phyloP scores from a whole-genome alignment of 2,113 vertebrate genomes.

The Nothobranchius furzeri region DNA sequence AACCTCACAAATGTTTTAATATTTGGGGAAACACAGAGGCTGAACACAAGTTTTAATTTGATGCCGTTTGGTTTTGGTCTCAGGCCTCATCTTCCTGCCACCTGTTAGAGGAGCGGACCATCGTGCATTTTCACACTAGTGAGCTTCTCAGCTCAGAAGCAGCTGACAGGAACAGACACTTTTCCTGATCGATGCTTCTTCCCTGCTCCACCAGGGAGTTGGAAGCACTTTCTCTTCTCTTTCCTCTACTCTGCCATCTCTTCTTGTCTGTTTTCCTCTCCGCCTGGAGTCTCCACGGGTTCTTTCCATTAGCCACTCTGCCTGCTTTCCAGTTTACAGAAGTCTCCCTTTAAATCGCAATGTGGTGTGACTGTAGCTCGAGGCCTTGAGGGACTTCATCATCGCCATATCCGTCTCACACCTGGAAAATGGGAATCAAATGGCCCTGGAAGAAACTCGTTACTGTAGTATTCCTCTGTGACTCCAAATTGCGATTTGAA shows the following conservation, averaged over 20 bases:
- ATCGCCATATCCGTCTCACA: conserved; percentile 57
- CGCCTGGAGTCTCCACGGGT: conserved; percentile 46
- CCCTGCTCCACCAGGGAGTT: conserved; percentile 43
- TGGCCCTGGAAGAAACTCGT: conserved; percentile 68
- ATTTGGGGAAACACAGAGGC: conserved; percentile 22
- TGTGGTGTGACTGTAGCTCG: conserved; percentile 47
- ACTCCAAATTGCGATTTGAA: conserved; percentile 67
- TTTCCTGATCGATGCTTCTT: conserved; percentile 60
- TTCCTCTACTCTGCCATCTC: conserved; percentile 31
- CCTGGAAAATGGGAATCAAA: conserved; percentile 64
- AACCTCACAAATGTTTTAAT: conserved; percentile 34
- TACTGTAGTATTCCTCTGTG: conserved; percentile 67
- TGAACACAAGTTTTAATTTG: conserved; percentile 3
- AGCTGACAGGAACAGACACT: conserved; percentile 50
- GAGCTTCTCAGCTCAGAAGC: conserved; percentile 48
- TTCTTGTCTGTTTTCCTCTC: conserved; percentile 52
- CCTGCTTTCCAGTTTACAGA: conserved; percentile 53
- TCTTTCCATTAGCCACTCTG: conserved; percentile 63
- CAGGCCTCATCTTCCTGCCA: conserved; percentile 32
- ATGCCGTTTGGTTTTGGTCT: not conserved
- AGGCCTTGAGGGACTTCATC: conserved; percentile 57
- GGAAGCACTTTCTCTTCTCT: conserved; percentile 55
- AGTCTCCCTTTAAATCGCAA: conserved; percentile 69
- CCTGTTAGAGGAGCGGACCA: conserved; percentile 50
- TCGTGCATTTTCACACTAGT: conserved; percentile 51